These are phyloP conservation scores for Metellina segmentata DNA, from an alignment of 2,888 invertebrate genomes.

Conservation along the genomic window DNA sequence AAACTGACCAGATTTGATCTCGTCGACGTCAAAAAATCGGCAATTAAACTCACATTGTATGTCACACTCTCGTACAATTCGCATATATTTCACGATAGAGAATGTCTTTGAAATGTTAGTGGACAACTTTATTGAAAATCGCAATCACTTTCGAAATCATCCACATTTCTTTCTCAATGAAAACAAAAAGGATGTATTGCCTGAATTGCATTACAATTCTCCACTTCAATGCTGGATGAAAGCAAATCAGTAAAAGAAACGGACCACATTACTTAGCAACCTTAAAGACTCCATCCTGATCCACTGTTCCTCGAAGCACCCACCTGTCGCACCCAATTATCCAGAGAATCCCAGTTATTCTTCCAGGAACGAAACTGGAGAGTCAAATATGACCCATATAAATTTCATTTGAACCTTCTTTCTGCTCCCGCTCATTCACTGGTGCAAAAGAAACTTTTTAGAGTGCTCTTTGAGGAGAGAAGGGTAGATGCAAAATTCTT, in stretches of 20 bases:
- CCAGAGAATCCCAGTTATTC: slow-evolving; percentile 38
- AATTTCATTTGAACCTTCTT: slow-evolving; percentile 57
- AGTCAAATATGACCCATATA: slow-evolving; percentile 63
- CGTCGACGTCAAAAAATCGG: no score
- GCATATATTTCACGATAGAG: no score
- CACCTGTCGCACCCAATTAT: slow-evolving; percentile 34
- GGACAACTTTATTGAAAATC: no score
- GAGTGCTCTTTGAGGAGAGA: background rate
- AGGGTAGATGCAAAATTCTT: slow-evolving; percentile 69
- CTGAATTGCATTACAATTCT: background rate
- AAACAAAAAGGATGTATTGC: background rate
- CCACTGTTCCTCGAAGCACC: background rate
- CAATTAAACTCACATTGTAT: no score
- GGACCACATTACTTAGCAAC: background rate
- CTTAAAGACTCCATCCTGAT: background rate
- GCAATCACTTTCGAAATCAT: no score
- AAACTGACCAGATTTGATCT: no score
- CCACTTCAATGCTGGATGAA: background rate
- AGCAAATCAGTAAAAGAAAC: background rate
- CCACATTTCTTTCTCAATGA: background rate
- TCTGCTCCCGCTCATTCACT: slow-evolving; percentile 22
- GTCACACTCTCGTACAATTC: no score
- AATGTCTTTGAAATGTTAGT: no score
- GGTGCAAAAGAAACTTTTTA: slow-evolving; percentile 5
- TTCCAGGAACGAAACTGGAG: slow-evolving; percentile 47